Evolutionary conservation across 2,888 invertebrate species (phyloP), one percentile per base, ranked within the genome.

Genomic region (Tanaodytes sp.): DNA sequence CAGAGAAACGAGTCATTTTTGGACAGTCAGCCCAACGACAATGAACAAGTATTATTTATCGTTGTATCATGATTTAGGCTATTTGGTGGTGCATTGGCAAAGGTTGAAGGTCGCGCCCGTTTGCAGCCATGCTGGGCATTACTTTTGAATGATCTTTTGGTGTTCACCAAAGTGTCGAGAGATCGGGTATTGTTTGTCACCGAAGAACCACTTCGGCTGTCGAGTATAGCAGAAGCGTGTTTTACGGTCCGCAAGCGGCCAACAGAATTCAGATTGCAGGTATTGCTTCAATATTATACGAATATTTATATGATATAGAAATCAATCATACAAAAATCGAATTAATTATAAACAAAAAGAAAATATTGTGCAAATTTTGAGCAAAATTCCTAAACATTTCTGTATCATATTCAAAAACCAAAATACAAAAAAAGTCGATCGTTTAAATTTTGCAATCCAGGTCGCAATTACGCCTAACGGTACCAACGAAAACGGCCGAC

Each of bases 171-270:
- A 75, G 93, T 94, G 18, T 94, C 94, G 52, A 88, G 95, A 52
- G 95, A 95, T 83, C 87, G 94, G 20, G 95, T 95, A 11, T 87
- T 95, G 27, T 95, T 95, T 82, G 93, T 95, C 36, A 93, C 93
- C 30, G 95, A 95, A 81, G 95, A 95, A 76, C 95, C 95, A 0
- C 88, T 95, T 15, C 91, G 93, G 2, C 86, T 95, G 63, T 89
- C 88, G 12, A 91, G 91, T 68, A 90, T 95, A 62, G 92, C 92
- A 2, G 94, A 95, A 83, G 92, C 94, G 43, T 92, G 92, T 81
- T 95, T 95, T 84, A 94, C 92, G 79, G 90, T 94, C 80, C 90
- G 94, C 76, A 95, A 95, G 87, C 92, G 93, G 88, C 84, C 91
- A n/a, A 93, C 93, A 14, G 95, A 95, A 84, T 95, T 95, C 84